Evolutionary conservation across 2,797 vertebrate genomes (phyloP).

Genomic region (Sebastes elongatus): DNA sequence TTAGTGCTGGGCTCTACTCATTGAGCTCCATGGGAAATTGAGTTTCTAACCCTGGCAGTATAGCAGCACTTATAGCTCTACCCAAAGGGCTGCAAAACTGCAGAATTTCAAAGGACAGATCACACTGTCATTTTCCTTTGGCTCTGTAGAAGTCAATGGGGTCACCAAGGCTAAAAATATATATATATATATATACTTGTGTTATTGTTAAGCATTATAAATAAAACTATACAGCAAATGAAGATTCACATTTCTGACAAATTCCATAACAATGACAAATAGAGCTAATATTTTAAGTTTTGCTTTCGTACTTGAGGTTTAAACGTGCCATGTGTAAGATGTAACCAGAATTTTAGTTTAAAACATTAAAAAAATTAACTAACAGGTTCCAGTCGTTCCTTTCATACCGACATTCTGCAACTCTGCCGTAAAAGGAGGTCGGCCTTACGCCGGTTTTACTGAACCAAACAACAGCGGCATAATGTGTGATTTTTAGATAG

Average conservation of each 20-base stretch:
- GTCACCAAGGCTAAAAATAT: not conserved
- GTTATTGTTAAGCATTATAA: not conserved
- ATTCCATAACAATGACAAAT: not conserved
- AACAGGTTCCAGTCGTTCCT: not conserved
- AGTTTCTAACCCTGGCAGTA: constrained; percentile 57
- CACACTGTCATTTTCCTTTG: constrained; percentile 18
- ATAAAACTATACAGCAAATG: not conserved
- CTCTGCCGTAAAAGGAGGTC: too few relatives aligned
- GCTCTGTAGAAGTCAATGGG: not conserved
- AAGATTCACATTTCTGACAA: not conserved
- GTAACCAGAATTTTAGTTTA: not conserved
- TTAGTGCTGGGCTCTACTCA: constrained; percentile 65
- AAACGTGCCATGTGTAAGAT: not conserved
- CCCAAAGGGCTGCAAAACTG: constrained; percentile 48
- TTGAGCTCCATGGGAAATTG: constrained; percentile 74
- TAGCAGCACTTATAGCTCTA: constrained; percentile 36
- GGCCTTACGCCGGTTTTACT: too few relatives aligned
- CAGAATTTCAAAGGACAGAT: constrained; percentile 50
- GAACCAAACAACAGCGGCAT: too few relatives aligned
- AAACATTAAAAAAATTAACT: not conserved
- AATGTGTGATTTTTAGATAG: too few relatives aligned
- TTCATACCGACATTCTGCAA: too few relatives aligned
- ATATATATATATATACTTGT: not conserved
- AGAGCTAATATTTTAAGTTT: not conserved
- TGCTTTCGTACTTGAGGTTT: not conserved